Base-by-base conservation (phyloP, 2,797 vertebrate genomes). In the Urocyon cinereoargenteus region DNA sequence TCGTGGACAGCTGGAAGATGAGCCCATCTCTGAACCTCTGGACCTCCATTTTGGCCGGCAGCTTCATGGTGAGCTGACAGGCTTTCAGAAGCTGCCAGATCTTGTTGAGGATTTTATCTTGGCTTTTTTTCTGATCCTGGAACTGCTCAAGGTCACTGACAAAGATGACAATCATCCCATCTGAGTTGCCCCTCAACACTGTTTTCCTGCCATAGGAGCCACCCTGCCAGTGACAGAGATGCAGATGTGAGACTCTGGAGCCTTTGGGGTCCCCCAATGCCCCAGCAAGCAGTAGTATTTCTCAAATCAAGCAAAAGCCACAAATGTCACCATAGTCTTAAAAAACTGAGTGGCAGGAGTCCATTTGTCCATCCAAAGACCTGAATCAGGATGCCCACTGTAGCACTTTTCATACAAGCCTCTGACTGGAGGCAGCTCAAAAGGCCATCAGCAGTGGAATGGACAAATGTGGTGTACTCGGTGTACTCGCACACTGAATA, bases 81-180 rank as follows among this genome's bases (percentile, higher is more conserved):
- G 0, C 2, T 24, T 11, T 14, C 36, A 93, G 68, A 5, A 0
- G 0, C 5, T 6, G 0, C 10, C 7, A n/a, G 34, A 96, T 75
- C 11, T 2, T 1, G 0, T 1, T 0, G 0, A 98, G 77, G 26
- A 61, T 6, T 7, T 45, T 14, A 1, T 0, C 0, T 3, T 22
- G 70, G 0, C 2, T 51, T 64, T 57, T 4, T 24, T 12, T 89
- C 85, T 94, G 92, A 40, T 97, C 92, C n/a, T 10, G 79, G 90
- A 97, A 97, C 13, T 6, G 14, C 26, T 31, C 6, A 8, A 98
- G 97, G 78, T 31, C n/a, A 89, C 18, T 34, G 31, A 98, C 45
- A 96, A 99, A 98, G 85, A 98, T n/a, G 96, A 98, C 97, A 11
- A 99, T 97, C 0, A 98, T 98, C 0, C 98, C 98, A 0, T 98